Conservation (phyloP, 2,113 vertebrate genomes). For the Perccottus glenii region DNA sequence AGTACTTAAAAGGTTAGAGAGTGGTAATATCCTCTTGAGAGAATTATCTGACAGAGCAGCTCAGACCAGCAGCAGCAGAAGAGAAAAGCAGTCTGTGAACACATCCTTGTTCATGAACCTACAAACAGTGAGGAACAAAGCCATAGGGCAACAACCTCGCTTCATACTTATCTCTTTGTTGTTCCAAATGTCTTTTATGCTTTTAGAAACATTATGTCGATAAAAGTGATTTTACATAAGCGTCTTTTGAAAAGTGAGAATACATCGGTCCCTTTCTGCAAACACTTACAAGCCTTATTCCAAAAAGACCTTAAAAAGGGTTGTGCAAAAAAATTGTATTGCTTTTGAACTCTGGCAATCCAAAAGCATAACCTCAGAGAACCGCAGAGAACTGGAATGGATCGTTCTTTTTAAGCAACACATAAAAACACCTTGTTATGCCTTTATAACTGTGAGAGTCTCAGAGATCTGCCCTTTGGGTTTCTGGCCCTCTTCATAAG, state of each 20-base stretch:
- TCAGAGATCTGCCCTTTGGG: slow-evolving; percentile 32
- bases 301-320: slow-evolving; percentile 27
- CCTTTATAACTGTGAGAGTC: slow-evolving; percentile 34
- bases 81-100: slow-evolving; percentile 37
- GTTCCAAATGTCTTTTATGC: slow-evolving; percentile 38
- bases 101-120: slow-evolving; percentile 20
- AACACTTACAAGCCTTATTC: slow-evolving; percentile 43
- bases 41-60: slow-evolving; percentile 79
- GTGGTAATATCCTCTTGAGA: slow-evolving; percentile 76
- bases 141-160: slow-evolving; percentile 7
- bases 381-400: slow-evolving; percentile 39
- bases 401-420: slow-evolving; percentile 44
- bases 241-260: slow-evolving; percentile 61
- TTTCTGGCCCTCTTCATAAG: slow-evolving; percentile 21
- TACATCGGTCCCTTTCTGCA: slow-evolving; percentile 57
- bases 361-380: slow-evolving; percentile 39
- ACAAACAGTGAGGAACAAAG: slow-evolving; percentile 31
- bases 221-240: slow-evolving; percentile 68
- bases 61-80: slow-evolving; percentile 40
- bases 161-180: slow-evolving; percentile 36
- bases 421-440: slow-evolving; percentile 22
- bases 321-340: slow-evolving; percentile 65
- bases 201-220: slow-evolving; percentile 58
- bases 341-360: slow-evolving; percentile 55
- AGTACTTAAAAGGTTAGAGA: slow-evolving; percentile 57